These are phyloP conservation scores for Eclectus roratus DNA, from an alignment of 2,113 vertebrate genomes.

Conservation along the genomic window DNA sequence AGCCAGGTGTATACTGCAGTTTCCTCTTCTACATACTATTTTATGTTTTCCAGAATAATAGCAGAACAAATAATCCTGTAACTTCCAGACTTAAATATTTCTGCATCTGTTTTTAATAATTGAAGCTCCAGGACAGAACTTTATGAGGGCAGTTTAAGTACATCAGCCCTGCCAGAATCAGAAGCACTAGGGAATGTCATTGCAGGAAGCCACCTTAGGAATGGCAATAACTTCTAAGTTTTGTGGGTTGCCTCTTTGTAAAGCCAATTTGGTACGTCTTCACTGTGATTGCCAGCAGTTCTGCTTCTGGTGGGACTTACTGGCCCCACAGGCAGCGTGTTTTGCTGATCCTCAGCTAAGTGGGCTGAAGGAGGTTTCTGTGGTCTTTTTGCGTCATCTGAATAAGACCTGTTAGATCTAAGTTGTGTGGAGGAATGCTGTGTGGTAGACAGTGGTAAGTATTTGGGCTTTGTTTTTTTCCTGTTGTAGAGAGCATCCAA, in stretches of 20 bases:
- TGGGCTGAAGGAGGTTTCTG: background rate
- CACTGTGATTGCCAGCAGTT: background rate
- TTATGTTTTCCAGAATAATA: background rate
- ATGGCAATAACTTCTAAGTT: background rate
- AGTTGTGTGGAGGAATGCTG: background rate
- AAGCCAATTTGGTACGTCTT: background rate
- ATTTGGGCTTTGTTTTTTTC: background rate
- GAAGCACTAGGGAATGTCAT: background rate
- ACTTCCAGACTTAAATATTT: background rate
- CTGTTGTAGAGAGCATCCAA: slow-evolving; percentile 49
- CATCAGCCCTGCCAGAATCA: background rate
- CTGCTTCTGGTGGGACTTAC: background rate
- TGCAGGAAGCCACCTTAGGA: background rate
- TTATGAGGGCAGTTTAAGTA: background rate
- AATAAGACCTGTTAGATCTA: background rate
- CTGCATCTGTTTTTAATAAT: background rate
- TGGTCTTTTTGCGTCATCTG: background rate
- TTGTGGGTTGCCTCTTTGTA: background rate
- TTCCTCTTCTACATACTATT: background rate
- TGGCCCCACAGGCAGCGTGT: background rate
- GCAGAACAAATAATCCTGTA: background rate
- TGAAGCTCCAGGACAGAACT: background rate
- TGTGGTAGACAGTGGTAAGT: background rate
- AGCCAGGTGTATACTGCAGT: background rate
- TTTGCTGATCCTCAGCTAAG: background rate